Evolutionary conservation across 2,888 invertebrate species (phyloP).

Genomic region (Mantis religiosa): DNA sequence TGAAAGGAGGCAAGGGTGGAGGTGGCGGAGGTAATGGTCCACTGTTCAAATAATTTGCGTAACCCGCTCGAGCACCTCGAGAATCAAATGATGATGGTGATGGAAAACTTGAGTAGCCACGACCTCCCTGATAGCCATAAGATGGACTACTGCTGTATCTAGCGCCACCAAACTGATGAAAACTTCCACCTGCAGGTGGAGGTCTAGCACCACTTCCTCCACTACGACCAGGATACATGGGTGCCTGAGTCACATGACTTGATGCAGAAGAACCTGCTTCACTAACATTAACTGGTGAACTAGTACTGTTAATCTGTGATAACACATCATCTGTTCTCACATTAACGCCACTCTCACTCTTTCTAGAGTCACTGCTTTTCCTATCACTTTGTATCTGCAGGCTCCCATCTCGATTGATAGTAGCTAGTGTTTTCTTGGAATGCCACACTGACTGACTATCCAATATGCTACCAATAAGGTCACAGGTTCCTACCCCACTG

Average conservation of each 20-base stretch:
- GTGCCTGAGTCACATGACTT: slow-evolving; percentile 49
- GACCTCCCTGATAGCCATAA: slow-evolving; percentile 9
- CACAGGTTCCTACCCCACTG: slow-evolving; percentile 37
- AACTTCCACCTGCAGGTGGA: slow-evolving; percentile 10
- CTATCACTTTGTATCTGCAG: slow-evolving; percentile 48
- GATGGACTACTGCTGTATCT: slow-evolving; percentile 39
- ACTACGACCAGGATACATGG: slow-evolving; percentile 54
- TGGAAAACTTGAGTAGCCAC: slow-evolving; percentile 8
- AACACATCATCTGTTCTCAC: slow-evolving; percentile 15
- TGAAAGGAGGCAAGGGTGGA: background rate
- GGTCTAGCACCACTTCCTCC: slow-evolving; percentile 5
- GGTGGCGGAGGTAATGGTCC: slow-evolving; percentile 18
- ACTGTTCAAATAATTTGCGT: slow-evolving; percentile 29
- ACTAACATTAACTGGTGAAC: slow-evolving; percentile 23
- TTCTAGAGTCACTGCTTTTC: background rate
- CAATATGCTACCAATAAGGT: slow-evolving; percentile 66
- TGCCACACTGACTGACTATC: slow-evolving; percentile 67
- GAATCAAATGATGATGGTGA: slow-evolving; percentile 39
- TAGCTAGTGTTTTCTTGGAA: slow-evolving; percentile 57
- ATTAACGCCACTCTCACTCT: background rate
- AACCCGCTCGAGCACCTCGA: slow-evolving; percentile 37
- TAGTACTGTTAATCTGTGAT: slow-evolving; percentile 1
- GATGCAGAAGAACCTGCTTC: slow-evolving; percentile 9
- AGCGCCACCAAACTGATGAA: slow-evolving; percentile 35
- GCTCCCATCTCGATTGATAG: slow-evolving; percentile 59